A percentile compares a stretch with the other conserved stretches of the same genome.
Evolutionary conservation across 2,888 invertebrate genomes (phyloP).

Genomic region (Lasioglossum zephyrum): DNA sequence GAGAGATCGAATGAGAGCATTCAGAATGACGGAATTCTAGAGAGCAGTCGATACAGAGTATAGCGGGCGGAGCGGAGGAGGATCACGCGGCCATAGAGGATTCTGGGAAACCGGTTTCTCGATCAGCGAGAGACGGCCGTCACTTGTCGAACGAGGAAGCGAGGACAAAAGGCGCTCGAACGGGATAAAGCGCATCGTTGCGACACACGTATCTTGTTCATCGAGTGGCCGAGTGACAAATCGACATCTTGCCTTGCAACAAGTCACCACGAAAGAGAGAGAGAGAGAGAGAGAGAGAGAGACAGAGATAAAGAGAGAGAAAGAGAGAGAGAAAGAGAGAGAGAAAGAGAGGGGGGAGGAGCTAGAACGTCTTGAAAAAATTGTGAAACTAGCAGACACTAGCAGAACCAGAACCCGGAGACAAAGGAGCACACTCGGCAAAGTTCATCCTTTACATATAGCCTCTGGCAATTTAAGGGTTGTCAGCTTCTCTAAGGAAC

Average conservation of each 20-base stretch:
- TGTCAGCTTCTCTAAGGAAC: conserved; percentile 47
- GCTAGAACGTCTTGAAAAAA: conserved; percentile 50
- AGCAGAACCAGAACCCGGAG: conserved; percentile 17
- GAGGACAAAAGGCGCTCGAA: conserved; percentile 5
- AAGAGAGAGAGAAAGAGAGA: neutral
- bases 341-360: too few relatives aligned
- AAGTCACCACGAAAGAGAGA: too few relatives aligned
- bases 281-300: neutral
- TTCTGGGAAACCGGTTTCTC: conserved; percentile 15
- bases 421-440: conserved; percentile 42
- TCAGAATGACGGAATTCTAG: neutral
- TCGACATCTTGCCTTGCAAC: conserved; percentile 21
- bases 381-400: conserved; percentile 63
- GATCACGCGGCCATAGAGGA: neutral
- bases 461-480: conserved; percentile 57
- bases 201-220: conserved; percentile 34
- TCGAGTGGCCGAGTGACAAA: conserved; percentile 35
- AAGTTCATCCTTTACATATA: conserved; percentile 40
- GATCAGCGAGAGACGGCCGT: conserved; percentile 4
- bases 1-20: neutral
- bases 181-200: conserved; percentile 25
- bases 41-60: neutral
- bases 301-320: neutral
- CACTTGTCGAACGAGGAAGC: neutral
- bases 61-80: neutral